Evolutionary conservation across 2,113 vertebrate species (phyloP).

Genomic region (Cacatua alba): DNA sequence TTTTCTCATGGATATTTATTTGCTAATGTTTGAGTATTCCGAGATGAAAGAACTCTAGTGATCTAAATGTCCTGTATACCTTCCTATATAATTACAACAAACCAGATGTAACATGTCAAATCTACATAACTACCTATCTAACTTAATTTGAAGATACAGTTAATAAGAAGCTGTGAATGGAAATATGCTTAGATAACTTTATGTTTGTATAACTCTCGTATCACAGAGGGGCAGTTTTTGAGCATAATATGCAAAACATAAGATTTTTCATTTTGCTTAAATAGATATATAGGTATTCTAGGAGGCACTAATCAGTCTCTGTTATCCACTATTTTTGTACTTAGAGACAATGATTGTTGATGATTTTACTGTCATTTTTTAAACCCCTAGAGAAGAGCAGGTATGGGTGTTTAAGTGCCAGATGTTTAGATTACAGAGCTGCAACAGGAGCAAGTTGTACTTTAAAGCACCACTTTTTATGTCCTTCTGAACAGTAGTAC

Average conservation of each 20-base stretch:
- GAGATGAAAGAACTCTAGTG: neutral
- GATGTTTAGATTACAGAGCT: neutral
- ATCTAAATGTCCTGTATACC: neutral
- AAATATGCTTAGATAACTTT: neutral
- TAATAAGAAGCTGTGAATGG: neutral
- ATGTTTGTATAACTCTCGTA: neutral
- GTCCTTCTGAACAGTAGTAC: neutral
- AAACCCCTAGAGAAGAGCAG: neutral
- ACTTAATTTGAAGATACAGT: neutral
- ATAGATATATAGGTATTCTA: neutral
- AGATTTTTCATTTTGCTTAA: neutral
- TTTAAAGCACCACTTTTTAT: neutral
- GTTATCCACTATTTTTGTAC: neutral
- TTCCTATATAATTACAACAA: neutral
- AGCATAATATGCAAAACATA: neutral
- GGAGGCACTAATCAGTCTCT: neutral
- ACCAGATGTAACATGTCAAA: neutral
- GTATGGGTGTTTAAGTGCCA: neutral
- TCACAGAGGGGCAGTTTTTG: neutral
- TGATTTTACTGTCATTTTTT: neutral
- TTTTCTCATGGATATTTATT: neutral
- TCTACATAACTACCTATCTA: neutral
- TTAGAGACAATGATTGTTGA: neutral
- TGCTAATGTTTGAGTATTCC: neutral
- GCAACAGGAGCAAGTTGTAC: neutral